These are phyloP conservation scores for Euschistus heros DNA, from an alignment of 1,140 invertebrate species.

Conservation along the genomic window DNA sequence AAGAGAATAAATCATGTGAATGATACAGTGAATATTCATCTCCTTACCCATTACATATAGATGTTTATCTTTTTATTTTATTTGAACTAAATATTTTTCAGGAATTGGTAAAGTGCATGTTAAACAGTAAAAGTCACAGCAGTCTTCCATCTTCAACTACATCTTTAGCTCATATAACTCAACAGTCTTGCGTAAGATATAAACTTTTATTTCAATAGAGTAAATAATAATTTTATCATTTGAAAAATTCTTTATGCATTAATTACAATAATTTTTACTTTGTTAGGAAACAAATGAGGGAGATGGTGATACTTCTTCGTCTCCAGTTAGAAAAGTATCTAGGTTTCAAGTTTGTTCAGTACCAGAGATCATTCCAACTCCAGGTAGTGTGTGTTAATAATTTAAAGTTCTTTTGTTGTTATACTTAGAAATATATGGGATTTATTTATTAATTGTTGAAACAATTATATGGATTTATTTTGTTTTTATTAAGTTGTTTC, in stretches of 20 bases:
- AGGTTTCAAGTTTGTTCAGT: constrained; percentile 35
- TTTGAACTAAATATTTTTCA: constrained; percentile 14
- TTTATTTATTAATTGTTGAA: not conserved
- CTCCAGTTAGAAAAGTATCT: constrained; percentile 34
- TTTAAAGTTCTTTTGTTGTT: too few species aligned
- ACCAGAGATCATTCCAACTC: constrained; percentile 27
- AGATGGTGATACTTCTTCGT: not conserved
- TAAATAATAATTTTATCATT: too few species aligned
- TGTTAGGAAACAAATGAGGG: constrained; percentile 16
- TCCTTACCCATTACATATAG: too few species aligned
- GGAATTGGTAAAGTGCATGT: constrained; percentile 24
- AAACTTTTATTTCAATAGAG: too few species aligned
- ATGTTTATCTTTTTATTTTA: too few species aligned
- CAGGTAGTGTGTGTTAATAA: constrained; percentile 8
- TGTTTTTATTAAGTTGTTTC: constrained; percentile 2
- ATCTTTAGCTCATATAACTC: constrained; percentile 7
- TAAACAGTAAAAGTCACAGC: constrained; percentile 7
- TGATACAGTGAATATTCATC: too few species aligned
- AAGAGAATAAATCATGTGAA: too few species aligned
- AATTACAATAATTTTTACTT: too few species aligned
- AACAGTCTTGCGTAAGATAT: not conserved
- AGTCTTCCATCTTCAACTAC: constrained; percentile 11
- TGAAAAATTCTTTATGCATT: too few species aligned
- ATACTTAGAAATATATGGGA: too few species aligned
- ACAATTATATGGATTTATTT: not conserved